Conservation (phyloP, 1,140 invertebrate genomes). For the Hyphantria cunea region DNA sequence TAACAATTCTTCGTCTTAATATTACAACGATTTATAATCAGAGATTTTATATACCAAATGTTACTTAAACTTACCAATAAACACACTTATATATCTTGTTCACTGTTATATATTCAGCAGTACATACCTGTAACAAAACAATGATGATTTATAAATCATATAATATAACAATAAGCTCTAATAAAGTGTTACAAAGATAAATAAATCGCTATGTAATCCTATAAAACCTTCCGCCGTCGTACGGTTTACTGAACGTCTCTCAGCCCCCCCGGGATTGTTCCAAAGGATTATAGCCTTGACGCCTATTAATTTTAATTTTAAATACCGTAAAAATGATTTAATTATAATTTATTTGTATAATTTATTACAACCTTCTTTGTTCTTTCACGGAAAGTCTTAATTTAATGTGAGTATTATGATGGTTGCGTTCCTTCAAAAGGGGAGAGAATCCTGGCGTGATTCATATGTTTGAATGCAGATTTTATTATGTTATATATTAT, state of each 20-base stretch:
- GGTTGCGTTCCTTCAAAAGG: no score
- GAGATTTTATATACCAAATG: no score
- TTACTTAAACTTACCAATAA: constrained; percentile 2
- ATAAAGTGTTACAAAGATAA: constrained; percentile 6
- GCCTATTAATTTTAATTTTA: constrained; percentile 7
- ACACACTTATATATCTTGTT: not conserved
- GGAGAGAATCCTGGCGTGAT: no score
- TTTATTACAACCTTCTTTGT: not conserved
- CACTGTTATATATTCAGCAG: not conserved
- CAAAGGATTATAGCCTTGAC: constrained; percentile 2
- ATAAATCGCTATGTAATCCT: not conserved
- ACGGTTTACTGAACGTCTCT: not conserved
- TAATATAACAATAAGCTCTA: not conserved
- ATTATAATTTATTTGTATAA: constrained; percentile 4
- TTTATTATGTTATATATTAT: no score
- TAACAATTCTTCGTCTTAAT: not conserved
- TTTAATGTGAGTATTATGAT: not conserved
- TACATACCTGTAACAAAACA: constrained; percentile 25
- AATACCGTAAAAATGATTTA: constrained; percentile 4
- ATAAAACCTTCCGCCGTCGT: constrained; percentile 3
- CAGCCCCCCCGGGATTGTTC: constrained; percentile 1
- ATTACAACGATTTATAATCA: not conserved
- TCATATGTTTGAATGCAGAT: no score
- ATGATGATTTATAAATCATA: not conserved
- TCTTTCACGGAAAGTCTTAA: not conserved